A percentile compares a stretch with the other conserved stretches of the same genome.
phyloP scores from a whole-genome alignment of 1,140 invertebrate species.

The Sinonovacula constricta region DNA sequence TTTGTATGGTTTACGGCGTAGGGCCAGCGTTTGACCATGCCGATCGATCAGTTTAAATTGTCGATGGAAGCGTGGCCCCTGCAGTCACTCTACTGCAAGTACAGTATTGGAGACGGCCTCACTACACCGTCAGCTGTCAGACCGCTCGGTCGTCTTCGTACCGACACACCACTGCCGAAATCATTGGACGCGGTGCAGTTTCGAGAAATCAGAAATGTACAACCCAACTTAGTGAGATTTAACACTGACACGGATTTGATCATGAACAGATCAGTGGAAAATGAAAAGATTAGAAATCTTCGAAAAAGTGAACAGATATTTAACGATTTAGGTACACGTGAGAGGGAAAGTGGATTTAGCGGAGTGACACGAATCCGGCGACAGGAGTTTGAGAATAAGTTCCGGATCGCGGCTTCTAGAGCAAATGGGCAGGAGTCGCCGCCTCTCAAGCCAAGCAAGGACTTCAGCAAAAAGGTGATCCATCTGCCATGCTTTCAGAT shows the following conservation, averaged over 20 bases:
- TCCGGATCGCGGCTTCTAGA: slow-evolving; percentile 56
- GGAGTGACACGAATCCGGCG: slow-evolving; percentile 24
- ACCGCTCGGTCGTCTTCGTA: slow-evolving; percentile 26
- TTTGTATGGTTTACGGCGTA: no score
- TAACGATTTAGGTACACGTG: not conserved
- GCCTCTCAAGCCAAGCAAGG: slow-evolving; percentile 27
- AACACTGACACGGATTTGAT: not conserved
- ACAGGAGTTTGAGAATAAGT: slow-evolving; percentile 58
- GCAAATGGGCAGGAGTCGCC: slow-evolving; percentile 6
- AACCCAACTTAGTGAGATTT: not conserved
- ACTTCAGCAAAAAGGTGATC: slow-evolving; percentile 54
- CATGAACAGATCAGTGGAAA: not conserved
- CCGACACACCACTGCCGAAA: not conserved
- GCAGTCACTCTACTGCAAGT: slow-evolving; percentile 28
- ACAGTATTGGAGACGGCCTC: not conserved
- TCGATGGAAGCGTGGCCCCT: slow-evolving; percentile 43
- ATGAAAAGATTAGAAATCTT: slow-evolving; percentile 2
- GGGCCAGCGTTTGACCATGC: no score
- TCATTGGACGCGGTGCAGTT: not conserved
- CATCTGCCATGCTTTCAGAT: slow-evolving; percentile 59
- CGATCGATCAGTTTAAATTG: slow-evolving; percentile 34
- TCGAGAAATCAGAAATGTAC: not conserved
- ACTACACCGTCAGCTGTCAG: not conserved
- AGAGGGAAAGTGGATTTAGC: not conserved
- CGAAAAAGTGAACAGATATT: not conserved